Base-by-base conservation (phyloP, 2,888 invertebrate genomes). In the Diaperis boleti region DNA sequence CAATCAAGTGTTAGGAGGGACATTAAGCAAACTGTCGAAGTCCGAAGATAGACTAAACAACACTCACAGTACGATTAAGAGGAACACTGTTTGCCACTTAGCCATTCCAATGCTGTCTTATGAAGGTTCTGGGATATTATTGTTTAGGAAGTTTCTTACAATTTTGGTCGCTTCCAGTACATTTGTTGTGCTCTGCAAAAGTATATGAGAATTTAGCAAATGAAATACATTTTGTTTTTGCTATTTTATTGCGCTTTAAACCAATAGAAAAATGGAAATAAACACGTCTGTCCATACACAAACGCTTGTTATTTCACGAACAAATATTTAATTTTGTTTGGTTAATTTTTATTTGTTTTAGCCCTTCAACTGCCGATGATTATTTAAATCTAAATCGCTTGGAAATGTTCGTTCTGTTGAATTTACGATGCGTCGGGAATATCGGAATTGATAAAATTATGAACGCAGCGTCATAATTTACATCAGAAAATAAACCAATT, bases 31-130 rank as follows among this genome's bases (percentile, higher is more conserved):
- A 44, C 56, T 44, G 56, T 44, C 56, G 33, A 44, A 56, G 56
- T 56, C 42, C 44, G 7, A 42, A 26, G 7, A 8, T 26, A 20
- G 15, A 35, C 33, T 35, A 50, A 50, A 33, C 33, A 41, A 42
- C 29, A 14, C 42, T 26, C 13, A 26, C 35, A 10, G 18, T 35
- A 31, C 26, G 22, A 49, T 37, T 63, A 65, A 69, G 69, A 70
- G 68, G 67, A 73, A 73, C 73, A 73, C 67, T 71, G 69, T 68
- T 71, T 73, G 69, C 71, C 68, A 72, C 72, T 73, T 72, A 70
- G 65, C 62, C 64, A 69, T 69, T 69, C 66, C 57, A 26, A 3
- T 8, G 26, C n/a, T n/a, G n/a, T 26, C 26, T 26, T 26, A n/a
- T 26, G 26, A 20, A 20, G 20, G 1, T 5, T 26, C n/a, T 5